phyloP scores from a whole-genome alignment of 2,113 vertebrate species.

The Ranitomeya imitator region DNA sequence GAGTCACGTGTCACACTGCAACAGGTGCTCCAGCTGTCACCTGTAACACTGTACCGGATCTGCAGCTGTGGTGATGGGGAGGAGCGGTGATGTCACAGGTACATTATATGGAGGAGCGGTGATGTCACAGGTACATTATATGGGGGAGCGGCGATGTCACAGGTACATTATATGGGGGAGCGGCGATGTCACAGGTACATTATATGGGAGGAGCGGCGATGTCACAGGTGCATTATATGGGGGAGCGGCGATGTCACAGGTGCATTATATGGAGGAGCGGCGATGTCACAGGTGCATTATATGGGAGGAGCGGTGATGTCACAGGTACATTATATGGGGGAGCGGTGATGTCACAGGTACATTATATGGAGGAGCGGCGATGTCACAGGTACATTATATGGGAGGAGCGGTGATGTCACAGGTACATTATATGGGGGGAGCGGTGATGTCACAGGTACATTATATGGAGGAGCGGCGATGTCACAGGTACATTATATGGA shows the following conservation, averaged over 20 bases:
- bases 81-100: not conserved
- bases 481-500: too few species aligned
- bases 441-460: too few species aligned
- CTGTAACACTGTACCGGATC: not conserved
- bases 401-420: too few species aligned
- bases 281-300: not conserved
- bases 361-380: too few species aligned
- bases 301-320: too few species aligned
- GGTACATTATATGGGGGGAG: too few species aligned
- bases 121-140: not conserved
- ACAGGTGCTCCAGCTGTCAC: too few species aligned
- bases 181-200: not conserved
- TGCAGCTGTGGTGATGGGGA: not conserved
- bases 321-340: too few species aligned
- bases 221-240: not conserved
- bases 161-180: not conserved
- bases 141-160: not conserved
- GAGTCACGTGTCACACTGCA: not conserved
- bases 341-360: too few species aligned
- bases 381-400: too few species aligned
- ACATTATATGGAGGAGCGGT: not conserved
- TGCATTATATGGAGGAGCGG: not conserved
- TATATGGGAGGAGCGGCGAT: not conserved
- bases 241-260: not conserved
- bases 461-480: too few species aligned